A percentile compares a stretch with the other conserved stretches of the same genome.
phyloP scores from a whole-genome alignment of 2,113 vertebrate genomes.

The Gasterosteus aculeatus region DNA sequence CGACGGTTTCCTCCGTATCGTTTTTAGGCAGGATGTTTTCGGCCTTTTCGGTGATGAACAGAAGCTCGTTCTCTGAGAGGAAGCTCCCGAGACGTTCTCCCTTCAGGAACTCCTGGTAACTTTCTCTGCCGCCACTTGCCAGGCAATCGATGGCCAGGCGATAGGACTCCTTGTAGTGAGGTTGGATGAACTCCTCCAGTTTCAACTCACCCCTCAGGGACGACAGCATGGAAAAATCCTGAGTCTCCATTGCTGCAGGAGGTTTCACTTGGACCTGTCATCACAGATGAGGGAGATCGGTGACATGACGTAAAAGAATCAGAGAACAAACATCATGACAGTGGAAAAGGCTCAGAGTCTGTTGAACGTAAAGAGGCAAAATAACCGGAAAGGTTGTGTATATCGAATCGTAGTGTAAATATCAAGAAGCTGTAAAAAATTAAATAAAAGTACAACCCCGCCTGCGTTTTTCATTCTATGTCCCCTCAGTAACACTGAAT shows the following conservation, averaged over 20 bases:
- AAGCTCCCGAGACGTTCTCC: conserved; percentile 87
- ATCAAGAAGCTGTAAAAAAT: neutral
- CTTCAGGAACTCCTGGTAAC: conserved; percentile 89
- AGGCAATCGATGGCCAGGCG: conserved; percentile 90
- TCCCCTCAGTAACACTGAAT: neutral
- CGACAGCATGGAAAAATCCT: conserved; percentile 86
- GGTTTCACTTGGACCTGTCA: conserved; percentile 55
- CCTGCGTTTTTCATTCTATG: neutral
- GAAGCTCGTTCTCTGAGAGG: conserved; percentile 90
- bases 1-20: conserved; percentile 74
- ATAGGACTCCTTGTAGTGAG: conserved; percentile 95
- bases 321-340: conserved; percentile 16
- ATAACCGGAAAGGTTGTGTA: neutral
- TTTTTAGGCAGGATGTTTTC: conserved; percentile 74
- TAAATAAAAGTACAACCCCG: neutral
- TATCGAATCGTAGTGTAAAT: neutral
- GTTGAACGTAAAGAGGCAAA: neutral
- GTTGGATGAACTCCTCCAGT: conserved; percentile 88
- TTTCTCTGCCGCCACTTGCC: conserved; percentile 84
- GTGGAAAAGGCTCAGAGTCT: neutral
- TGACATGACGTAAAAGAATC: conserved; percentile 24
- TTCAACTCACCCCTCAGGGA: conserved; percentile 89
- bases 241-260: conserved; percentile 83
- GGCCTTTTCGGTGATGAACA: conserved; percentile 86
- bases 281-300: conserved; percentile 33